Conservation (phyloP, 2,797 vertebrate species). For the Avahi laniger region DNA sequence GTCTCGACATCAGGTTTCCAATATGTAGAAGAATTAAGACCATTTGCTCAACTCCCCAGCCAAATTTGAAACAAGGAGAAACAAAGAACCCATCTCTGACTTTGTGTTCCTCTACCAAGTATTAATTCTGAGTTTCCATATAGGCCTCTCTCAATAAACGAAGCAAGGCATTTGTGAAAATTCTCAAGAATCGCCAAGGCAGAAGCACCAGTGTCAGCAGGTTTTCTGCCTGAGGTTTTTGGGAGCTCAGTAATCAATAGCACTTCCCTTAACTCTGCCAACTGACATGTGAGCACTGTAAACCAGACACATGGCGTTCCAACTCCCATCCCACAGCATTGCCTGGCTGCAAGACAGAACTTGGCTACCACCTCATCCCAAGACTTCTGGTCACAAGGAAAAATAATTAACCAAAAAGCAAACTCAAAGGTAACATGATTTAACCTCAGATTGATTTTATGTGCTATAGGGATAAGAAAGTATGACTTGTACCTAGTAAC, state of each 20-base stretch:
- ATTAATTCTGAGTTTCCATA: neutral
- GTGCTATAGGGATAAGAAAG: neutral
- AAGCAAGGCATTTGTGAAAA: neutral
- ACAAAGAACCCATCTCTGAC: neutral
- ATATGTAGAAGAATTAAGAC: neutral
- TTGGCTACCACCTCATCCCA: rapidly evolving
- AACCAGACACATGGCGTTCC: neutral
- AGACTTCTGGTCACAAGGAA: neutral
- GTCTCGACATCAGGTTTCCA: neutral
- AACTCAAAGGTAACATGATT: neutral
- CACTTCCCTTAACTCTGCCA: neutral
- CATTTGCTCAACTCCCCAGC: neutral
- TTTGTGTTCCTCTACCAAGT: neutral
- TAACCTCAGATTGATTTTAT: neutral
- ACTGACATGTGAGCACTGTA: neutral
- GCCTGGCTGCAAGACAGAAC: neutral
- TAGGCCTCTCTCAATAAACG: neutral
- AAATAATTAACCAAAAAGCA: neutral
- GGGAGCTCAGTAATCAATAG: neutral
- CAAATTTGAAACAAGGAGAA: neutral
- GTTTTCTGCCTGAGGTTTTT: neutral
- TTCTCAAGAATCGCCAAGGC: neutral
- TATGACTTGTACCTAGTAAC: neutral
- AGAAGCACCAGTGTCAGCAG: neutral
- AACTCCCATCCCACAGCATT: too few species aligned